Evolutionary conservation across 2,888 invertebrate genomes (phyloP).

Genomic region (Lampropteryx suffumata): DNA sequence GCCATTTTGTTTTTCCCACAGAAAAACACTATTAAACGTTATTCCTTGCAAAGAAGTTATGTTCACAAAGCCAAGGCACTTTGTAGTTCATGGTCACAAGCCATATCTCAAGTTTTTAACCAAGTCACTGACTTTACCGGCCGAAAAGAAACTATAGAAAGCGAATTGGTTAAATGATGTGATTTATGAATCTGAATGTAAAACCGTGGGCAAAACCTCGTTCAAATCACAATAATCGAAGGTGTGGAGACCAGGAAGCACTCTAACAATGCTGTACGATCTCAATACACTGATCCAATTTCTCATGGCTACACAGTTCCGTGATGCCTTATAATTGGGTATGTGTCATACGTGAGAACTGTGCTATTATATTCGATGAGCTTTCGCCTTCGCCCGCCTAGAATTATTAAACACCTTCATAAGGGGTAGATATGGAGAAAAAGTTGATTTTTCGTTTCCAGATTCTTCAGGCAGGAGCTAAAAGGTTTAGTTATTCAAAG

Average conservation of each 20-base stretch:
- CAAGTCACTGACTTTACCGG: too few species aligned
- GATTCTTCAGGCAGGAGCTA: too few species aligned
- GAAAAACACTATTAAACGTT: slow-evolving; percentile 1
- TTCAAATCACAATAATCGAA: slow-evolving; percentile 22
- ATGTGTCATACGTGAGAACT: slow-evolving; percentile 27
- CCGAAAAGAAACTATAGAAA: not conserved
- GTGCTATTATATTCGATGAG: not conserved
- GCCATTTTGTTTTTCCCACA: slow-evolving; percentile 38
- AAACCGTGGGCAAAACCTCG: slow-evolving; percentile 11
- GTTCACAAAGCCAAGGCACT: not conserved
- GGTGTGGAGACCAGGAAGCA: slow-evolving; percentile 38
- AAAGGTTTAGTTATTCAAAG: too few species aligned
- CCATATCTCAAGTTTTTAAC: too few species aligned
- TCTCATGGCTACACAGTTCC: slow-evolving; percentile 41
- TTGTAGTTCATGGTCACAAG: not conserved
- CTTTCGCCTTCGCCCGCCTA: too few species aligned
- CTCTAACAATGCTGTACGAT: slow-evolving; percentile 39
- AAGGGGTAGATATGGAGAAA: too few species aligned
- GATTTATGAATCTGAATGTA: not conserved
- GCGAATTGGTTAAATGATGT: not conserved
- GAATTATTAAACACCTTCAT: too few species aligned
- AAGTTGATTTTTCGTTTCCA: too few species aligned
- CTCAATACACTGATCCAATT: slow-evolving; percentile 50
- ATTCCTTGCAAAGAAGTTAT: not conserved
- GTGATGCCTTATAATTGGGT: slow-evolving; percentile 34